Evolutionary conservation across 2,888 invertebrate species (phyloP), one percentile per base, ranked within the genome.

Genomic region (Andrena marginata): DNA sequence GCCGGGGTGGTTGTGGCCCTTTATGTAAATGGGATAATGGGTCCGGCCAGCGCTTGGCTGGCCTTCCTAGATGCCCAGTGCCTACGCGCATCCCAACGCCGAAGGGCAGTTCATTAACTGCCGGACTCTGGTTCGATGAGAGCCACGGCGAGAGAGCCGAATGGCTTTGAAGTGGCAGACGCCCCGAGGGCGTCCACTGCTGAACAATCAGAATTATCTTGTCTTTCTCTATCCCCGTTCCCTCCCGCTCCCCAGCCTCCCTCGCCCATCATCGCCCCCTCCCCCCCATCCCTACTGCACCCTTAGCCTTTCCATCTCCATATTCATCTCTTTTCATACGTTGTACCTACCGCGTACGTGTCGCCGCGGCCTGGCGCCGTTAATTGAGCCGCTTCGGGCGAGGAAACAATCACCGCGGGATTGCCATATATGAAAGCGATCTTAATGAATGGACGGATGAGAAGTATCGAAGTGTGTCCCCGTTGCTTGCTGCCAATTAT

Each of bases 41-140:
- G 76, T 84, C 89, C 75, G 73, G 4, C 35, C 69, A 64, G 78
- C 67, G 77, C 82, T 88, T 80, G 87, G 77, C 71, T 35, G 26
- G 71, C 71, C 71, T 89, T 89, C 85, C 84, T 85, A 85, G 87
- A 80, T 73, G 82, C 74, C 71, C 49, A 23, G 65, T 65, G 67
- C 60, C 78, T 70, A 72, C 71, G 82, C 65, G 71, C 73, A 81
- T 80, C 80, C 82, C 80, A 80, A 85, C 84, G 88, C 88, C 87
- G 85, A 87, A 85, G 89, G 88, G 85, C 85, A 88, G 90, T 91
- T 91, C 91, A 90, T 91, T 90, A 91, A 89, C 87, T 84, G 85
- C 76, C 86, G 86, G 86, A 84, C 87, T 77, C 85, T 77, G 83
- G 81, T 90, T 90, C 86, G 86, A 85, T 78, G 86, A 85, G 83